Conservation (phyloP, 2,113 vertebrate genomes). For the Hyaena hyaena region DNA sequence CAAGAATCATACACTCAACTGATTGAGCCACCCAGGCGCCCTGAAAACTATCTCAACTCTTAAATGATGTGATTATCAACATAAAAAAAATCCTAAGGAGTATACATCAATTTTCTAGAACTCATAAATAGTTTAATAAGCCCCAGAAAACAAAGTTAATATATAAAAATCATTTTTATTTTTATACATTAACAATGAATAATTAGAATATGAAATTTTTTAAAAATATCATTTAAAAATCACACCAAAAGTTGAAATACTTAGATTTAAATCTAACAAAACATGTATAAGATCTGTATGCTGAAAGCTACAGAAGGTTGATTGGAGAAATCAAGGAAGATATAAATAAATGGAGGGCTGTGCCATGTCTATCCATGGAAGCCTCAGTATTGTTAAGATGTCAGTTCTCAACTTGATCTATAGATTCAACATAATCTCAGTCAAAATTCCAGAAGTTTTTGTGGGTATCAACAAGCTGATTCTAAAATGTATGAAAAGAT, state of each 20-base stretch:
- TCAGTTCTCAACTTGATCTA: background rate
- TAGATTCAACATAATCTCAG: background rate
- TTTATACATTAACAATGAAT: background rate
- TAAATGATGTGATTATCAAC: background rate
- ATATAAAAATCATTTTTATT: background rate
- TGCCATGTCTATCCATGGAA: background rate
- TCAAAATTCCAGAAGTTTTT: background rate
- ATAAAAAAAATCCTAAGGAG: background rate
- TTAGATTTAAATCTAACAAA: slow-evolving; percentile 23
- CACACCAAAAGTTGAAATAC: background rate
- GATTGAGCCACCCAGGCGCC: too few relatives aligned
- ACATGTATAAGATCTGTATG: background rate
- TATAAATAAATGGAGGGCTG: background rate
- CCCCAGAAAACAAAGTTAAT: background rate
- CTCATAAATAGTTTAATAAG: background rate
- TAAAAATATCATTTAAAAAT: background rate
- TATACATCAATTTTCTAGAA: background rate
- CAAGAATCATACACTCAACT: too few relatives aligned
- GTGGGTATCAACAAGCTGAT: background rate
- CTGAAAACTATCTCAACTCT: background rate
- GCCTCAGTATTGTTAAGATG: background rate
- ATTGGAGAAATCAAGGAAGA: background rate
- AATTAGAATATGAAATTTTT: background rate
- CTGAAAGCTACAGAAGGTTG: background rate
- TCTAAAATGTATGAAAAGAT: background rate